Conservation (phyloP, 2,113 vertebrate species). For the Mus pahari region DNA sequence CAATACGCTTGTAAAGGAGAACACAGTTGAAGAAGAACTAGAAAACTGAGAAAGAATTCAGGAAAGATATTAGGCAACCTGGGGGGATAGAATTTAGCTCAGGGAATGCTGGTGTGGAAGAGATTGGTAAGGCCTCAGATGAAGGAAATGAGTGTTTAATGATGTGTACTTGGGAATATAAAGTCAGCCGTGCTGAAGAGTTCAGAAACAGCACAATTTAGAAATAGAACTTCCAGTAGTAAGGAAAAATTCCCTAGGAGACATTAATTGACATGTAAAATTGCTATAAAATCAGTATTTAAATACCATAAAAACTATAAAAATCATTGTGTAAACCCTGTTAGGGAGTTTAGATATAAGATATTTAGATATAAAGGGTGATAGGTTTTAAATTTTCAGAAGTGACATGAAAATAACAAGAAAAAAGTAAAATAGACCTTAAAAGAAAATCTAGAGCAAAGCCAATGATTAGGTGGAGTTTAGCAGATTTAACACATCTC, state of each 20-base stretch:
- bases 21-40: neutral
- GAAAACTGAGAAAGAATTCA: neutral
- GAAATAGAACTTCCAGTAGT: neutral
- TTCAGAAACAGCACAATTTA: neutral
- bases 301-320: neutral
- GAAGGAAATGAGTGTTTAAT: neutral
- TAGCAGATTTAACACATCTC: constrained; percentile 20
- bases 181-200: neutral
- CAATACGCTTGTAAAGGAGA: neutral
- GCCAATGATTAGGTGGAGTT: neutral
- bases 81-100: neutral
- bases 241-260: constrained; percentile 24
- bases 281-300: too few species aligned
- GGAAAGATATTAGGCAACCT: neutral
- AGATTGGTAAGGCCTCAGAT: neutral
- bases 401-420: neutral
- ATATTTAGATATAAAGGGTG: neutral
- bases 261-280: neutral
- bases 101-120: neutral
- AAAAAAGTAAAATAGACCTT: neutral
- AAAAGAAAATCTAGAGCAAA: neutral
- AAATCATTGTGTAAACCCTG: constrained; percentile 20
- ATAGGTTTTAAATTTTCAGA: neutral
- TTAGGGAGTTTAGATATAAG: neutral
- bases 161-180: neutral